Conservation (phyloP, 2,888 invertebrate species). For the Ashinkailepas kermadecensis region DNA sequence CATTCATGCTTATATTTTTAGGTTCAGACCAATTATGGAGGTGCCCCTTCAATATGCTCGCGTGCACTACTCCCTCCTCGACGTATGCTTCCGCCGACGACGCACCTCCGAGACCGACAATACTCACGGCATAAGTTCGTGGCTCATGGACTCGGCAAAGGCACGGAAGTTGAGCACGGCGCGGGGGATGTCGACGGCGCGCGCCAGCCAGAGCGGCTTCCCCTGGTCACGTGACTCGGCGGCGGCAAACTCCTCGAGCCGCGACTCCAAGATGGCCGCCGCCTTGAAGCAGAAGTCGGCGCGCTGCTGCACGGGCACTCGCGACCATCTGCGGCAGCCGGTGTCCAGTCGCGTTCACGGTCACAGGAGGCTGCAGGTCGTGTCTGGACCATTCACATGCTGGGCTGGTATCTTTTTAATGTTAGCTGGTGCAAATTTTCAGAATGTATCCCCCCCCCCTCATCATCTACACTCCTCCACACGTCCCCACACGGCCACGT, state of each 20-base stretch:
- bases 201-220: constrained; percentile 47
- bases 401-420: too few relatives aligned
- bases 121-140: constrained; percentile 38
- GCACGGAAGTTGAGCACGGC: constrained; percentile 48
- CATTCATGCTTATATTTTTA: too few relatives aligned
- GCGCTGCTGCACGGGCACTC: constrained; percentile 41
- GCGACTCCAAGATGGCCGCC: constrained; percentile 47
- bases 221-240: constrained; percentile 51
- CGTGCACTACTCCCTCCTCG: too few relatives aligned
- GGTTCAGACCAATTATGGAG: too few relatives aligned
- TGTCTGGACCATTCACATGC: too few relatives aligned
- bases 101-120: constrained; percentile 16
- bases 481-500: too few relatives aligned
- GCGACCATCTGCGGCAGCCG: constrained; percentile 44
- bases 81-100: background rate
- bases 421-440: too few relatives aligned
- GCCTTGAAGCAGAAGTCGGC: constrained; percentile 43
- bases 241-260: constrained; percentile 46
- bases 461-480: too few relatives aligned
- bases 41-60: too few relatives aligned
- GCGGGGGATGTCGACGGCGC: constrained; percentile 48
- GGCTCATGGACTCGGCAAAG: constrained; percentile 45
- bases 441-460: too few relatives aligned
- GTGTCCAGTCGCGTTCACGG: too few relatives aligned
- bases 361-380: too few relatives aligned